Evolutionary conservation across 2,113 vertebrate genomes (phyloP).

Genomic region (Passerina amoena): DNA sequence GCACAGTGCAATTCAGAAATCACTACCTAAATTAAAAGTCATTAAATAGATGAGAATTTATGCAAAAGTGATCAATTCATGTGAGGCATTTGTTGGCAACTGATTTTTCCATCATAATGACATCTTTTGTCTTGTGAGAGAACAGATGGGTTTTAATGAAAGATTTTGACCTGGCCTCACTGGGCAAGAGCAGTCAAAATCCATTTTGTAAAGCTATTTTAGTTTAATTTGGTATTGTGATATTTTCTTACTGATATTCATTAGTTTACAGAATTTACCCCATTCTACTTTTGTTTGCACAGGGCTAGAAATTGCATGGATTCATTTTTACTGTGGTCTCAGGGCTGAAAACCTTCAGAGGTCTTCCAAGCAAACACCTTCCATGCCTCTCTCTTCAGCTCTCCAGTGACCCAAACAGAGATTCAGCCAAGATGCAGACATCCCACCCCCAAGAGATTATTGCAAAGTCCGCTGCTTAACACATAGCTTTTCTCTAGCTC

Average conservation of each 20-base stretch:
- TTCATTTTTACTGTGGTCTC: background rate
- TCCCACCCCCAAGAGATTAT: background rate
- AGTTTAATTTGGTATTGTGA: background rate
- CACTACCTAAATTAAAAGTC: background rate
- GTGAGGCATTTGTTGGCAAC: background rate
- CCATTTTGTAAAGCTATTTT: background rate
- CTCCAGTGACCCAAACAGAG: background rate
- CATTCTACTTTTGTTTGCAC: background rate
- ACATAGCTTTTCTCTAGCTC: conserved; percentile 45
- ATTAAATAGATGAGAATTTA: background rate
- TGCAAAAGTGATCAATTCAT: background rate
- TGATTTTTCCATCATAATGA: background rate
- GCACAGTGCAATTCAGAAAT: background rate
- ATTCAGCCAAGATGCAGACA: background rate
- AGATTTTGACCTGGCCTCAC: background rate
- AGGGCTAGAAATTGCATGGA: background rate
- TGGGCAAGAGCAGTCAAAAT: background rate
- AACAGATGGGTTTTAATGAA: background rate
- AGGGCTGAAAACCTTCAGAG: background rate
- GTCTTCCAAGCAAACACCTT: background rate
- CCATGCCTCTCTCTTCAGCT: background rate
- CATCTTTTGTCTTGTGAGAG: background rate
- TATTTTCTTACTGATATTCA: background rate
- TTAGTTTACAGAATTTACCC: background rate
- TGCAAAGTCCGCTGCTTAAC: conserved; percentile 1